Conservation (phyloP, 2,888 invertebrate species). For the Ichneumoninae sp. region DNA sequence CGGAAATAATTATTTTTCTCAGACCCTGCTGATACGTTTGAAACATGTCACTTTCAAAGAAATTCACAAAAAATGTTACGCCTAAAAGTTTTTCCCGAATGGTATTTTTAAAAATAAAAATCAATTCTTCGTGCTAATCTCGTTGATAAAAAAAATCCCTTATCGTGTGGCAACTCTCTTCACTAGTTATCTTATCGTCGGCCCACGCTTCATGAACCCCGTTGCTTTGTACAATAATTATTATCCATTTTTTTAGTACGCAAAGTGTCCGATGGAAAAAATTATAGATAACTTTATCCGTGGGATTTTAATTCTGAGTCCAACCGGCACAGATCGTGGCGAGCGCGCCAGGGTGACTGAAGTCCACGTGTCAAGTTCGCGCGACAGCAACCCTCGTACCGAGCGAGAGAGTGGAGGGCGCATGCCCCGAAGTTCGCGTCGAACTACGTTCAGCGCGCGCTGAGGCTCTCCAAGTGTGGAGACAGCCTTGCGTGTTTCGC, state of each 20-base stretch:
- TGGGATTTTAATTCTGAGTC: neutral
- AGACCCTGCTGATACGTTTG: neutral
- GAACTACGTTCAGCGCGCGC: conserved; percentile 44
- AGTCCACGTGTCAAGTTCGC: conserved; percentile 79
- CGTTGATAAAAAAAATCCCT: neutral
- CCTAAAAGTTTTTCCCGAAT: neutral
- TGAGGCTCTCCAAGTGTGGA: neutral
- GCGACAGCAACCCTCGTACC: conserved; percentile 73
- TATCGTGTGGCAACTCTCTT: neutral
- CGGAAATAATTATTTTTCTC: neutral
- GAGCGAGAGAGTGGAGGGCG: conserved; percentile 68
- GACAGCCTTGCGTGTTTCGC: neutral
- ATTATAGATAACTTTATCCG: neutral
- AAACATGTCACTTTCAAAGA: neutral
- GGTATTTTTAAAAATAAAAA: neutral
- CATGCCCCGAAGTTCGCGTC: conserved; percentile 74
- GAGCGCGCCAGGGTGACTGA: conserved; percentile 79
- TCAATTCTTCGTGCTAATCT: neutral
- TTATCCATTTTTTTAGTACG: neutral
- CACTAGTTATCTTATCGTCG: conserved; percentile 33
- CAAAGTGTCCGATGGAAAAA: conserved; percentile 17
- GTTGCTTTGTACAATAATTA: neutral
- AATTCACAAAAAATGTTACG: neutral
- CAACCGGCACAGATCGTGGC: conserved; percentile 71
- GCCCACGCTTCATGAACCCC: conserved; percentile 10